Conservation (phyloP, 2,113 vertebrate species). For the Eonycteris spelaea region DNA sequence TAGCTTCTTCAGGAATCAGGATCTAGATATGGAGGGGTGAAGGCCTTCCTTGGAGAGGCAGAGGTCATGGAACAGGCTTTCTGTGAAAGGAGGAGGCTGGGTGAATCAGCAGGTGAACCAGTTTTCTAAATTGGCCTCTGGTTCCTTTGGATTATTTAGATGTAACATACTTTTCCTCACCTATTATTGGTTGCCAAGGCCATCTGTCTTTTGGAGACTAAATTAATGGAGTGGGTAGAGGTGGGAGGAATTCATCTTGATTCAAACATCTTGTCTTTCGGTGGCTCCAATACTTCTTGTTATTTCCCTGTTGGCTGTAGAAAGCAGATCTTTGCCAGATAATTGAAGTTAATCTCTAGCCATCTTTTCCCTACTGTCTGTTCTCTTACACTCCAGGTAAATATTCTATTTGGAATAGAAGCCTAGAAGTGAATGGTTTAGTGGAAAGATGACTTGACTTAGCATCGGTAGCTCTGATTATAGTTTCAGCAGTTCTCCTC, state of each 20-base stretch:
- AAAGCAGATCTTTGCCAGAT: background rate
- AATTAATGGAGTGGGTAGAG: background rate
- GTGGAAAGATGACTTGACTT: background rate
- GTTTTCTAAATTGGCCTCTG: background rate
- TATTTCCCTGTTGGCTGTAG: background rate
- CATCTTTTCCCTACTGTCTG: background rate
- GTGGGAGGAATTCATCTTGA: background rate
- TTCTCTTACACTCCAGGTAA: slow-evolving; percentile 23
- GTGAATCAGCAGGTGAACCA: background rate
- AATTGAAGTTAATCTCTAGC: background rate
- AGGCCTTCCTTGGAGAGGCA: background rate
- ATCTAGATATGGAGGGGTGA: background rate
- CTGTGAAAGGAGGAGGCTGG: background rate
- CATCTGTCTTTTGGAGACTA: background rate
- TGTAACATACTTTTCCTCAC: background rate
- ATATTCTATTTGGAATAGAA: slow-evolving; percentile 21
- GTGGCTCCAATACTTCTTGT: background rate
- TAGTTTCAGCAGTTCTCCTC: background rate
- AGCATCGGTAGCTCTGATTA: background rate
- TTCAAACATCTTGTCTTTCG: background rate
- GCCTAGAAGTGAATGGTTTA: background rate
- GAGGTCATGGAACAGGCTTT: background rate
- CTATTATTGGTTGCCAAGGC: background rate
- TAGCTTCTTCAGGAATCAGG: background rate
- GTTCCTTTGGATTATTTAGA: background rate